Evolutionary conservation across 2,113 vertebrate species (phyloP).

Genomic region (Dryoscopus gambensis): DNA sequence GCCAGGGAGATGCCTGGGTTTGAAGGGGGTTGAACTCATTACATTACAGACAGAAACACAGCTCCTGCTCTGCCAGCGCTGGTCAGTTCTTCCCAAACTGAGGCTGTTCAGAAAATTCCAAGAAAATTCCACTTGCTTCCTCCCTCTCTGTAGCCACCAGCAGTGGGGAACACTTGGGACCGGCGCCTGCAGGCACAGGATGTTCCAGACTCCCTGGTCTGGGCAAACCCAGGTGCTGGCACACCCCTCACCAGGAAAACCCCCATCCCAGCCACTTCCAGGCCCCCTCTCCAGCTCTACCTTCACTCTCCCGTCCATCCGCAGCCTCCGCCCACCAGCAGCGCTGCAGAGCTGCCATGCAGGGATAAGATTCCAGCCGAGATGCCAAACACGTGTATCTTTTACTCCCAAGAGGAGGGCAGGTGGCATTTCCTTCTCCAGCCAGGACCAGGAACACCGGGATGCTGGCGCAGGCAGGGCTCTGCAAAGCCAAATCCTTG

Average conservation of each 20-base stretch:
- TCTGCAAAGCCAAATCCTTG: neutral
- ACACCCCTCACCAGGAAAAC: neutral
- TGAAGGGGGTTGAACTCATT: neutral
- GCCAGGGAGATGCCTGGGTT: neutral
- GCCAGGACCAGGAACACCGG: neutral
- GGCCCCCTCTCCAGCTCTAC: neutral
- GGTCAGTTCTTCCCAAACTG: neutral
- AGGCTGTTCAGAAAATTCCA: rapidly evolving
- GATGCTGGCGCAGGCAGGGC: neutral
- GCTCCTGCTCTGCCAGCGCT: neutral
- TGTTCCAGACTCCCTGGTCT: neutral
- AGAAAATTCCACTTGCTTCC: neutral
- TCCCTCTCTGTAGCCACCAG: neutral
- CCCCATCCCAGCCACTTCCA: neutral
- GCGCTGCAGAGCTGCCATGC: neutral
- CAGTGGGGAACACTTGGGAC: neutral
- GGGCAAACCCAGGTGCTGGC: neutral
- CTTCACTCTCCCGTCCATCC: rapidly evolving
- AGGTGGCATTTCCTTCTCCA: neutral
- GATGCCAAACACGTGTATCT: neutral
- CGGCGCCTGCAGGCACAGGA: neutral
- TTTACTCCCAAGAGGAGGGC: neutral
- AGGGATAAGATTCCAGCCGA: neutral
- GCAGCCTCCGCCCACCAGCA: neutral
- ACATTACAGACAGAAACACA: neutral